Base-by-base conservation (phyloP, 2,888 invertebrate species). In the Uropetala carovei region DNA sequence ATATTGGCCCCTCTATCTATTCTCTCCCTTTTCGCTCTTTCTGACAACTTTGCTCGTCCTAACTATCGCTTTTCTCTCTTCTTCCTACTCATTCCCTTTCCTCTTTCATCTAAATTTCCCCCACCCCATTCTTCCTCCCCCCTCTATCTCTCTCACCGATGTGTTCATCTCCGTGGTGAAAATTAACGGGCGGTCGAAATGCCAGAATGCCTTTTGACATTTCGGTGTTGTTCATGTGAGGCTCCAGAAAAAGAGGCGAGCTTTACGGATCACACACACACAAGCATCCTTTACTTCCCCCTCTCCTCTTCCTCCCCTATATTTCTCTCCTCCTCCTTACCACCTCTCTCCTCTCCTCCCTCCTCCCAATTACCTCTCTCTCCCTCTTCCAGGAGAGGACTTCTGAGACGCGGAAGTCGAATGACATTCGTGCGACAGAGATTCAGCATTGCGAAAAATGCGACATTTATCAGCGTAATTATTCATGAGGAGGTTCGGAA, bases 181-280 rank as follows among this genome's bases (percentile, higher is more conserved):
- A 64, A 68, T 64, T n/a, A 89, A 68, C 68, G 30, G 89, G 30
- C 75, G 27, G 10, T 89, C n/a, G 16, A 68, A 89, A 89, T 89
- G 89, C 43, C 89, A 64, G 68, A 86, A 59, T 43, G 43, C 22
- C 68, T 60, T 68, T 68, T 68, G 64, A 43, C 89, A 68, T 89
- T 68, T 89, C 64, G 43, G 9, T 18, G n/a, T n/a, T 56, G 10
- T 82, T 56, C 18, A 56, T 56, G 56, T 56, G 56, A 56, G 5
- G 18, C 83, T 9, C 22, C 13, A 30, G 60, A 11, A 75, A 68
- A 14, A 22, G 85, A 85, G 58, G 14, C 85, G 59, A 3, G 59
- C 27, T 60, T 27, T 58, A 60, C 18, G 60, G 60, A 75, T 75
- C 75, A 75, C 27, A 75, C 75, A 10, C 75, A 27, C 75, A 10